Evolutionary conservation across 2,797 vertebrate species (phyloP).

Genomic region (Chaetophractus vellerosus): DNA sequence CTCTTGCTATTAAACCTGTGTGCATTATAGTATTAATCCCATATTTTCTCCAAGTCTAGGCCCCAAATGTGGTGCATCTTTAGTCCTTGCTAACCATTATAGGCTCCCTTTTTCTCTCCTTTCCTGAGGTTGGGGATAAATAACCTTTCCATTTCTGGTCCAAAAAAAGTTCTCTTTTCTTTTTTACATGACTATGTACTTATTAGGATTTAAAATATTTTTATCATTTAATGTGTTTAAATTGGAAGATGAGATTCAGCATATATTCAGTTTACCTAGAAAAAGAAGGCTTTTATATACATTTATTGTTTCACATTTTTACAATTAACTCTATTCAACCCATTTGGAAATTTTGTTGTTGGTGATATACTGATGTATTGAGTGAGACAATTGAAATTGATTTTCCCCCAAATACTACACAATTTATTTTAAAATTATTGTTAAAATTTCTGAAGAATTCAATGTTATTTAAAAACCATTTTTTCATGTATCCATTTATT

Average conservation of each 20-base stretch:
- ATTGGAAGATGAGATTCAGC: slow-evolving; percentile 35
- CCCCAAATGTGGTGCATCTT: no score
- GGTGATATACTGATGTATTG: neutral
- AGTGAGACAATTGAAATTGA: slow-evolving; percentile 25
- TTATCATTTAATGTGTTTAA: slow-evolving; percentile 50
- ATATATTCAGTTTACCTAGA: slow-evolving; percentile 31
- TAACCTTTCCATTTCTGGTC: neutral
- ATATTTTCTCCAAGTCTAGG: neutral
- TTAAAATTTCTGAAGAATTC: slow-evolving; percentile 37
- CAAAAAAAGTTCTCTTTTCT: neutral
- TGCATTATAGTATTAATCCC: neutral
- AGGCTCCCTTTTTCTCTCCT: slow-evolving; percentile 8
- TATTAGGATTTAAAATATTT: slow-evolving; percentile 46
- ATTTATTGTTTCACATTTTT: slow-evolving; percentile 11
- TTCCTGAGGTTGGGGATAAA: neutral
- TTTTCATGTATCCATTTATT: neutral
- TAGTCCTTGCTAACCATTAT: neutral
- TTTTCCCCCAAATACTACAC: neutral
- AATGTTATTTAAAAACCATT: slow-evolving; percentile 16
- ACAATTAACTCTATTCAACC: neutral
- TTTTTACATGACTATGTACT: neutral
- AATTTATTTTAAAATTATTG: slow-evolving; percentile 59
- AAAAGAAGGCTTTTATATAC: slow-evolving; percentile 31
- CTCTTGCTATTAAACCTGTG: slow-evolving; percentile 29
- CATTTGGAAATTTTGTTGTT: no score